Conservation (phyloP, 2,888 invertebrate species). For the Chaitophorus viminalis region DNA sequence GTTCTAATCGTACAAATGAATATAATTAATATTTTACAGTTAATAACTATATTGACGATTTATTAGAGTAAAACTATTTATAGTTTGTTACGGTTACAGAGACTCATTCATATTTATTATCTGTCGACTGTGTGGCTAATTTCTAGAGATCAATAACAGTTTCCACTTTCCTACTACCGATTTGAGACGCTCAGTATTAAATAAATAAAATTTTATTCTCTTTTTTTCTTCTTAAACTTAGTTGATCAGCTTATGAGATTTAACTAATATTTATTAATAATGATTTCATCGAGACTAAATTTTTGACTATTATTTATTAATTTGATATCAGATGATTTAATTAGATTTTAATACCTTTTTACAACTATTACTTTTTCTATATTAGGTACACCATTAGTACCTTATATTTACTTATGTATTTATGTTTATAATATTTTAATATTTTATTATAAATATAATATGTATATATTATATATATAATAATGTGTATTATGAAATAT, state of each 20-base stretch:
- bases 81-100: not conserved
- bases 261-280: not conserved
- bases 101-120: not conserved
- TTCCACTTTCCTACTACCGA: slow-evolving; percentile 44
- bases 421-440: too few species aligned
- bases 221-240: not conserved
- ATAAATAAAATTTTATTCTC: slow-evolving; percentile 1
- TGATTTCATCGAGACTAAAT: not conserved
- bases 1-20: too few species aligned
- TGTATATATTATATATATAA: too few species aligned
- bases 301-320: too few species aligned
- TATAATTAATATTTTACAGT: too few species aligned
- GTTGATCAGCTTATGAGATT: not conserved
- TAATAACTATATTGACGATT: not conserved
- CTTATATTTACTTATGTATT: too few species aligned
- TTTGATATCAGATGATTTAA: too few species aligned
- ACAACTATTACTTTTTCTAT: too few species aligned
- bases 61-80: not conserved
- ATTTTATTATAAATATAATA: too few species aligned
- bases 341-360: too few species aligned
- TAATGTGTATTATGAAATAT: too few species aligned
- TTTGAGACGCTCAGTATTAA: slow-evolving; percentile 29
- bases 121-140: slow-evolving; percentile 42
- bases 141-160: slow-evolving; percentile 47
- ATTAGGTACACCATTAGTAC: too few species aligned